These are phyloP conservation scores for Volucella zonaria DNA, from an alignment of 2,888 invertebrate species.

Conservation along the genomic window DNA sequence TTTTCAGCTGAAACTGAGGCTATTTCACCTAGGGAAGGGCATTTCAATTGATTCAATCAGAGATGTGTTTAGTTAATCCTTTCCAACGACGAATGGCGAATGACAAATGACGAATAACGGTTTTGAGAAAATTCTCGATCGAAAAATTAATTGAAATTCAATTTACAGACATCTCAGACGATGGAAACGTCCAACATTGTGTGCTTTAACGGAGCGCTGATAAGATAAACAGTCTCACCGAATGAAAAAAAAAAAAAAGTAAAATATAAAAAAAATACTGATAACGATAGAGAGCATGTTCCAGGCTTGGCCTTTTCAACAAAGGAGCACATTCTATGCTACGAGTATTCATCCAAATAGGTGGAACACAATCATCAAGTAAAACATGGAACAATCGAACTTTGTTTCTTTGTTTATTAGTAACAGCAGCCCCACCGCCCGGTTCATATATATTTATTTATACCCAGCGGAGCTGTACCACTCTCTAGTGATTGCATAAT, in stretches of 20 bases:
- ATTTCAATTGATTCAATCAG: neutral
- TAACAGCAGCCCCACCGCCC: neutral
- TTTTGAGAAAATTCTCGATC: neutral
- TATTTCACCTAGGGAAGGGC: neutral
- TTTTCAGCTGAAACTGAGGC: neutral
- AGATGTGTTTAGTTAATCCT: neutral
- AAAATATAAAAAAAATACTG: neutral
- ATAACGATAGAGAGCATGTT: neutral
- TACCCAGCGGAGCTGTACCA: neutral
- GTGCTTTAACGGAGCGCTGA: slow-evolving; percentile 13
- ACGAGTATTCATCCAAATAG: no score
- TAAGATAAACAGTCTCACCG: slow-evolving; percentile 19
- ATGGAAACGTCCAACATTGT: neutral
- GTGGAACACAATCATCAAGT: no score
- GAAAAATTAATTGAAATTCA: neutral
- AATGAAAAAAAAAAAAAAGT: no score
- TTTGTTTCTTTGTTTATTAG: neutral
- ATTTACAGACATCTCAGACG: neutral
- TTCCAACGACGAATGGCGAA: neutral
- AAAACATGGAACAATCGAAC: neutral
- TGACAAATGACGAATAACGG: neutral
- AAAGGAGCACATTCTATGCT: neutral
- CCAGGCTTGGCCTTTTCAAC: neutral
- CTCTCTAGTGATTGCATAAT: slow-evolving; percentile 43
- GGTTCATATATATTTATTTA: neutral